Evolutionary conservation across 35 echinoderm and acorn worm species (phyloP), one percentile per base, ranked within the genome.

Genomic region (Heliocidaris erythrogramma): DNA sequence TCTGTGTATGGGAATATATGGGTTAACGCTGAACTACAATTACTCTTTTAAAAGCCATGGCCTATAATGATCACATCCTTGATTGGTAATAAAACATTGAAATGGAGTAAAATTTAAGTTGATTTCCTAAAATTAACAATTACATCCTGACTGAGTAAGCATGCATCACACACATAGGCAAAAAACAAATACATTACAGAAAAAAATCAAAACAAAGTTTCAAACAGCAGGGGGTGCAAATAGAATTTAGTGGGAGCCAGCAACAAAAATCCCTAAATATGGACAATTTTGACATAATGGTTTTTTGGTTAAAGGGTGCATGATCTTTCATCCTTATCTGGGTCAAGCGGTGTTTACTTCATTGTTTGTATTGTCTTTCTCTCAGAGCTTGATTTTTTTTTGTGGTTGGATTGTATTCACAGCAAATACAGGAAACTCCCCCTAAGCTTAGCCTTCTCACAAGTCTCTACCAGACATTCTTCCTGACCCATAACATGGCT

Each of bases 381-480:
- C 24, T n/a, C n/a, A n/a, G n/a, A n/a, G n/a, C n/a, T n/a, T n/a
- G n/a, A 21, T 0, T 69, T 6, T 27, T 21, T 69, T 18, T 18
- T 24, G 3, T 27, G 7, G 17, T n/a, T 27, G 17, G 65, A 78
- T 78, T n/a, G 65, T 78, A 24, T 78, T 78, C 17, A 78, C 65
- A n/a, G 65, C 65, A 78, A 78, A 78, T 78, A 78, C 65, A 78
- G 65, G 65, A 78, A 78, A 78, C 65, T 78, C 65, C 65, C 65
- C 65, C 65, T 78, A 78, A 78, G 65, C 65, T 56, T 78, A 78
- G 65, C 7, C 65, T 78, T 4, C 2, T n/a, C 8, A 78, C 17
- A 78, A 78, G 65, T 18, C 18, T 24, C 27, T 78, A 78, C 52
- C 52, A 56, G 52, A 56, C 8, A 56, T 56, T 56, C 52, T 56